Evolutionary conservation across 2,797 vertebrate species (phyloP), one percentile per base, ranked within the genome.

Genomic region (Spinus pinus): DNA sequence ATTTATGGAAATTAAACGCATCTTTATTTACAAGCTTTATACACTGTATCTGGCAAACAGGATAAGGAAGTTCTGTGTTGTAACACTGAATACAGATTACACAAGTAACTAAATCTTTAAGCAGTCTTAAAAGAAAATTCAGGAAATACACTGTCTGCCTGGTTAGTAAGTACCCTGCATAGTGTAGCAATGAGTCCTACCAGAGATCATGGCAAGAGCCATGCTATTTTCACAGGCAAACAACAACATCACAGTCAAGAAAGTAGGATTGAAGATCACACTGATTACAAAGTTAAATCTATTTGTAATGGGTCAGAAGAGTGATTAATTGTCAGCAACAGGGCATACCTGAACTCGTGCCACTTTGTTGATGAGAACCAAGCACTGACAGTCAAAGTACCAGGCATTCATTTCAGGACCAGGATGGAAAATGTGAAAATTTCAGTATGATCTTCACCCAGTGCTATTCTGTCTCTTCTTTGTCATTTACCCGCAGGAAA

Each of bases 1-100:
- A 80, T 74, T 83, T 88, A 93, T 90, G 90, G 58, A 93, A 94
- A 88, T 93, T 39, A 87, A 64, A 91, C 72, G 72, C 57, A 15
- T 78, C 22, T 69, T 93, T 95, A 71, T 92, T 89, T 92, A 87
- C 53, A 72, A 51, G 69, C 58, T 78, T 70, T 93, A 25, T 58
- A 37, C 35, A 22, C 41, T 80, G 25, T 88, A 72, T 74, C 65
- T 78, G 71, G 49, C 33, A 71, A 89, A 71, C 21, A 37, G 65
- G 71, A 87, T 80, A 57, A 95, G 57, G 67, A 78, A 58, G 46
- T 71, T 77, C 30, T 57, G 33, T 64, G 46, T 82, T 81, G 9
- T 41, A 41, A 57, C 67, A 37, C 64, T 46, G 61, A 87, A 81
- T 62, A 82, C 30, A 70, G 33, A 83, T 79, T 47, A 51, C 41